phyloP scores from a whole-genome alignment of 2,888 invertebrate species.

The Anoncus sp. region DNA sequence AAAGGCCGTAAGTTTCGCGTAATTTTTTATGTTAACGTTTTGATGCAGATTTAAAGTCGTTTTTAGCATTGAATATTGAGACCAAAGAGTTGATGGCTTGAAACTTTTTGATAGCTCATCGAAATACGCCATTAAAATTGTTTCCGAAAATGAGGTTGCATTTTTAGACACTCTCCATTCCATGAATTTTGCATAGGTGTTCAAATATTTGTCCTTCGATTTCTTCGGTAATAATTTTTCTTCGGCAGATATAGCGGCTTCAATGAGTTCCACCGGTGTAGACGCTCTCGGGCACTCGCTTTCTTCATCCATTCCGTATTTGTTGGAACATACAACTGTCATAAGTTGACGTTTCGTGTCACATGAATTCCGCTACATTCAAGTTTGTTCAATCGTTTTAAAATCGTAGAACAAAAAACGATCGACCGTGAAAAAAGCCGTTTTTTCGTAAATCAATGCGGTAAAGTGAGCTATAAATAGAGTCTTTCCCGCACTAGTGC shows the following conservation, averaged over 20 bases:
- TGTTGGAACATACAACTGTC: too few species aligned
- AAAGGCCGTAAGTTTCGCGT: conserved; percentile 18
- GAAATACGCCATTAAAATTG: conserved; percentile 51
- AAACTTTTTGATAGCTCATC: conserved; percentile 36
- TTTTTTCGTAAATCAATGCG: too few species aligned
- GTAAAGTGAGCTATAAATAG: too few species aligned
- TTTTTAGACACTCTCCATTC: too few species aligned
- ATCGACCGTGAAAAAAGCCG: too few species aligned
- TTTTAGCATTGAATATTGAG: conserved; percentile 56
- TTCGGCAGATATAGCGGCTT: background rate
- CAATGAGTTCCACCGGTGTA: background rate
- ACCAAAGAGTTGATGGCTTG: conserved; percentile 54
- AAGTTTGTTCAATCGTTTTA: too few species aligned
- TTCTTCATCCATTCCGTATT: conserved; percentile 1
- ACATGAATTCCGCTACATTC: too few species aligned
- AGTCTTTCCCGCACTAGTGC: too few species aligned
- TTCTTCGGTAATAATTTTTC: conserved; percentile 34
- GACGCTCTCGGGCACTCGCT: background rate
- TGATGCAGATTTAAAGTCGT: conserved; percentile 31
- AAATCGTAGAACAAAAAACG: too few species aligned
- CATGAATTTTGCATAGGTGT: conserved; percentile 31
- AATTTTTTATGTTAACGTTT: conserved; percentile 40
- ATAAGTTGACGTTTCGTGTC: too few species aligned
- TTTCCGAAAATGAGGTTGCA: conserved; percentile 30
- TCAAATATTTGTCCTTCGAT: conserved; percentile 38